These are phyloP conservation scores for Stichodactyla helianthus DNA, from an alignment of 64 coral and sea anemone genomes.

Conservation along the genomic window DNA sequence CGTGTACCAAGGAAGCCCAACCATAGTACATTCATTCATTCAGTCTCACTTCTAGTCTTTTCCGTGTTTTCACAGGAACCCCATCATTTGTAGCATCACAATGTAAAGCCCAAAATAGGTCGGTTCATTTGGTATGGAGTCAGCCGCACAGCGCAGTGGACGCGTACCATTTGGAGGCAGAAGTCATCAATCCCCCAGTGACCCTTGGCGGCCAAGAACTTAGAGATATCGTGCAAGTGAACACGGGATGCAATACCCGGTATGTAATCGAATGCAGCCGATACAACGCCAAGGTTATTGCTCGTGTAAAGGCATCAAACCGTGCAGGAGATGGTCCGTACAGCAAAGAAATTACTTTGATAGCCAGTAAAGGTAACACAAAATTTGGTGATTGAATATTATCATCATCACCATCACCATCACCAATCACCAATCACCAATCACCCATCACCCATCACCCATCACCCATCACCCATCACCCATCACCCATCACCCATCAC, in stretches of 20 bases:
- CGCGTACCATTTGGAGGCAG: constrained; percentile 49
- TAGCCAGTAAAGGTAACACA: constrained; percentile 57
- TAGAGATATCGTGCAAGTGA: constrained; percentile 44
- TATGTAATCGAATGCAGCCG: constrained; percentile 64
- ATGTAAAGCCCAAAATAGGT: constrained; percentile 67
- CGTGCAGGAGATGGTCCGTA: constrained; percentile 78
- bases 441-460: not conserved
- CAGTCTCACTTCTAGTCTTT: too few species aligned
- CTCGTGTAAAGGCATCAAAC: constrained; percentile 75
- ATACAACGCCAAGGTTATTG: constrained; percentile 51
- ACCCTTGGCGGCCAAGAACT: constrained; percentile 33
- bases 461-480: too few species aligned
- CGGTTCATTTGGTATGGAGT: constrained; percentile 57
- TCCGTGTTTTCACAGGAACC: constrained; percentile 24
- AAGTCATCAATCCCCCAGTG: constrained; percentile 38
- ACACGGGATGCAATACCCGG: constrained; percentile 40
- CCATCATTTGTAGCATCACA: constrained; percentile 58
- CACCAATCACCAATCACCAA: not conserved
- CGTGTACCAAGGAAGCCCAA: not conserved
- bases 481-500: too few species aligned
- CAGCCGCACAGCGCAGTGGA: constrained; percentile 72
- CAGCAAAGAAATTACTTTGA: constrained; percentile 44
- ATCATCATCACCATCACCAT: not conserved
- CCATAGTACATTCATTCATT: not conserved
- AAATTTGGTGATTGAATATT: not conserved